phyloP scores from a whole-genome alignment of 2,113 vertebrate genomes.

The Apodemus speciosus region DNA sequence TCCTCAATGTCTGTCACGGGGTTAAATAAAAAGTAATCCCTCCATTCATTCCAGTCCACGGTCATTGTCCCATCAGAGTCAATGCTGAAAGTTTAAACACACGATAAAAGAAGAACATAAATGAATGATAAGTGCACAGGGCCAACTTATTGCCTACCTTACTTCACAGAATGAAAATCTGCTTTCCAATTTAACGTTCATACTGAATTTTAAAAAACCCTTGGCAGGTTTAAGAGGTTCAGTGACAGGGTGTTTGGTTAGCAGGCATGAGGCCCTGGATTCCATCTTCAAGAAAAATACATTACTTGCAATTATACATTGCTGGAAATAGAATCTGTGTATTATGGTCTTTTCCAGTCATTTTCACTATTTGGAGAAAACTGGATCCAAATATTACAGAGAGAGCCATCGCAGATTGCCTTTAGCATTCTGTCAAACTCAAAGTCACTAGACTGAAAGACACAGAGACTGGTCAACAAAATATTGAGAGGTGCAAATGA shows the following conservation, averaged over 20 bases:
- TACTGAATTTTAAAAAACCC: not conserved
- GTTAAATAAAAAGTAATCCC: constrained; percentile 94
- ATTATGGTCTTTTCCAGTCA: not conserved
- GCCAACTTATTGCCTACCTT: not conserved
- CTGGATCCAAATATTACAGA: not conserved
- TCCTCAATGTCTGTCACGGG: constrained; percentile 93
- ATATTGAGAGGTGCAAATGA: not conserved
- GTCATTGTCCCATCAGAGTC: constrained; percentile 95
- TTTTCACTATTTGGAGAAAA: constrained; percentile 33
- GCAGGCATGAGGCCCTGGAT: not conserved
- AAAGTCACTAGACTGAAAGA: not conserved
- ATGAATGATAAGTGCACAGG: not conserved
- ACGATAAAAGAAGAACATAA: constrained; percentile 48
- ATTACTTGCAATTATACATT: not conserved
- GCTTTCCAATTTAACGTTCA: not conserved
- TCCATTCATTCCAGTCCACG: constrained; percentile 97
- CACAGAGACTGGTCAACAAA: not conserved
- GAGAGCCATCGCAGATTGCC: not conserved
- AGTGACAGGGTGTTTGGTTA: not conserved
- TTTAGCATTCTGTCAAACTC: not conserved
- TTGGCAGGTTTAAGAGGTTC: not conserved
- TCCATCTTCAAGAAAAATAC: not conserved
- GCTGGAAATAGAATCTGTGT: not conserved
- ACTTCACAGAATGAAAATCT: not conserved
- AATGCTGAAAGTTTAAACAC: constrained; percentile 86